Base-by-base conservation (phyloP, 2,888 invertebrate genomes). In the Siphlonurus alternatus region DNA sequence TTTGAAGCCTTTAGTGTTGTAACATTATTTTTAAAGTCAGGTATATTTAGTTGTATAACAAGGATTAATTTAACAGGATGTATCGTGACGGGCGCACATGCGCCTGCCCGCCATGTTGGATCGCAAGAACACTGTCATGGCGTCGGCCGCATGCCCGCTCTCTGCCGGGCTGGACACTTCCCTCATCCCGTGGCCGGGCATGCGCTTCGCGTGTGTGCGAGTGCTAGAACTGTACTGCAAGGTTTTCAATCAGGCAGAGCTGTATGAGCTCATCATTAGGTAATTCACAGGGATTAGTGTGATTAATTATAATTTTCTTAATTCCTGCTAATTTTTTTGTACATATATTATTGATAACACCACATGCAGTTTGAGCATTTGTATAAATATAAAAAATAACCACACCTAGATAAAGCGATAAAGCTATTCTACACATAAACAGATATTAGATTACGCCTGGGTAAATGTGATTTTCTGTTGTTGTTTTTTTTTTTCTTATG, bases 171-270 rank as follows among this genome's bases (percentile, higher is more conserved):
- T 79, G 68, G 79, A 79, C 70, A 76, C 78, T 51, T 80, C 68
- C 74, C 78, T 71, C 73, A 77, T 85, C 69, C 85, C 86, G 67
- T 91, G 90, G 91, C 85, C 87, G n/a, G 91, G 90, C 61, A 81
- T 92, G 73, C 84, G 85, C 72, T 86, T 88, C 76, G 86, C 89
- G 69, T 92, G 91, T 75, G 81, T 91, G 69, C 85, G 88, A 78
- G 86, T 92, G 65, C 80, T 92, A 66, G 88, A 88, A 72, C 81
- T 91, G 64, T 92, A 92, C 78, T 90, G 89, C 78, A 91, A 89
- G 76, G 89, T 90, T 71, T 92, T 92, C 77, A 88, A 88, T 73
- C 84, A 86, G 73, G 84, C 84, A 75, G 88, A 88, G 78, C 81
- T 89, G 59, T 80, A 87, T 77, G 87, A 88, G 75, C 82, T 88